phyloP scores from a whole-genome alignment of 2,797 vertebrate species.

The Enteromius anoplus region DNA sequence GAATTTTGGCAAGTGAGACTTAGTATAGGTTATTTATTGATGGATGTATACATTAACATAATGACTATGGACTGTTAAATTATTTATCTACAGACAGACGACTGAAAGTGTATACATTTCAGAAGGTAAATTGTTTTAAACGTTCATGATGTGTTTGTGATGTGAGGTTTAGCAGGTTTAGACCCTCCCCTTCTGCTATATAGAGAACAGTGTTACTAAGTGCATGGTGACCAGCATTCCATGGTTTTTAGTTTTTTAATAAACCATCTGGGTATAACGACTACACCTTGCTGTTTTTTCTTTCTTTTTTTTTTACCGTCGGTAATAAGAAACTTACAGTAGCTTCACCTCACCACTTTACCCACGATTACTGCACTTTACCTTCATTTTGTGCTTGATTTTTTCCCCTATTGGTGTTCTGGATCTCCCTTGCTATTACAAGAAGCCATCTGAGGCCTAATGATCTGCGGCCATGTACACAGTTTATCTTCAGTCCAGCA shows the following conservation, averaged over 20 bases:
- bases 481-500: conserved; percentile 61
- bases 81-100: background rate
- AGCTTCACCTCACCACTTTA: background rate
- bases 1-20: background rate
- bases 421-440: conserved; percentile 26
- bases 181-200: background rate
- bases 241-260: background rate
- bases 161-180: background rate
- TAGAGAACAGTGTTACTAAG: background rate
- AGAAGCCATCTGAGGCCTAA: conserved; percentile 55
- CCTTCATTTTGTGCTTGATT: conserved; percentile 19
- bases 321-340: background rate
- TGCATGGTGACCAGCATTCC: background rate
- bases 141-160: background rate
- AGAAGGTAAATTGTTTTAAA: background rate
- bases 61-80: background rate
- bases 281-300: background rate
- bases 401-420: background rate
- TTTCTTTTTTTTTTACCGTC: background rate
- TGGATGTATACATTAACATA: background rate
- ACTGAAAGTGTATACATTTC: background rate
- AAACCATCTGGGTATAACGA: background rate
- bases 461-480: conserved; percentile 60
- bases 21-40: conserved; percentile 10
- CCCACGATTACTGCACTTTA: background rate